A percentile compares a stretch with the other conserved stretches of the same genome.
phyloP scores from a whole-genome alignment of 30 jellyfish, hydroid and myxozoan genomes.

The Mastigias papua region DNA sequence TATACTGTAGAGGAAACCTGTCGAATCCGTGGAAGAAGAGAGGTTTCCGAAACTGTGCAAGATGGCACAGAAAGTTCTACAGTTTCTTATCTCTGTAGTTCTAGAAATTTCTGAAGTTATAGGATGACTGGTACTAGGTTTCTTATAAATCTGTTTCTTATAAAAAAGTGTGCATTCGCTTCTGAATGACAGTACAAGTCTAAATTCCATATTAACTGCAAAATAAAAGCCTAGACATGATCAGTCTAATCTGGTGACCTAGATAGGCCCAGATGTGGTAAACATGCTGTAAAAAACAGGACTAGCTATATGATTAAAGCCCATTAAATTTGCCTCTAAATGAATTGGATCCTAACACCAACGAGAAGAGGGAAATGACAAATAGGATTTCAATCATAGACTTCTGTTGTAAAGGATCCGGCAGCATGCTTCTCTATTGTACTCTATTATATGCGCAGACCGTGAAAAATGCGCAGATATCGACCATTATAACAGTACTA shows the following conservation, averaged over 20 bases:
- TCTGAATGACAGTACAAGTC: no score
- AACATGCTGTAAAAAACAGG: conserved; percentile 8
- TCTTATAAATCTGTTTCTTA: no score
- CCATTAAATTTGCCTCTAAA: background rate
- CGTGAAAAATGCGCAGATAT: background rate
- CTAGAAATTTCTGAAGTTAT: no score
- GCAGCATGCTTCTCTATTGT: background rate
- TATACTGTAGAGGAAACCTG: no score
- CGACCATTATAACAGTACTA: background rate
- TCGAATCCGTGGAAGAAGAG: no score
- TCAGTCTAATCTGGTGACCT: conserved; percentile 7
- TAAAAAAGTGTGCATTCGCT: no score
- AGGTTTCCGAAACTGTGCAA: no score
- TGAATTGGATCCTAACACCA: conserved; percentile 13
- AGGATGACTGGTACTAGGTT: no score
- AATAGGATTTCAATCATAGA: conserved; percentile 1
- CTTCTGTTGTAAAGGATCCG: conserved; percentile 4
- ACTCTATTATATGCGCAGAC: conserved; percentile 1
- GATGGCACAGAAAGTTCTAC: no score
- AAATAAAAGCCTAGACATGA: background rate
- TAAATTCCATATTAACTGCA: background rate
- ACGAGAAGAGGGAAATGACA: conserved; percentile 12
- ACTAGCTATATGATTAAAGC: background rate
- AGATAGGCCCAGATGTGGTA: conserved; percentile 1
- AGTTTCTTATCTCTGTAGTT: no score